Evolutionary conservation across 1,140 invertebrate genomes (phyloP), one percentile per base, ranked within the genome.

Genomic region (Patella vulgata): DNA sequence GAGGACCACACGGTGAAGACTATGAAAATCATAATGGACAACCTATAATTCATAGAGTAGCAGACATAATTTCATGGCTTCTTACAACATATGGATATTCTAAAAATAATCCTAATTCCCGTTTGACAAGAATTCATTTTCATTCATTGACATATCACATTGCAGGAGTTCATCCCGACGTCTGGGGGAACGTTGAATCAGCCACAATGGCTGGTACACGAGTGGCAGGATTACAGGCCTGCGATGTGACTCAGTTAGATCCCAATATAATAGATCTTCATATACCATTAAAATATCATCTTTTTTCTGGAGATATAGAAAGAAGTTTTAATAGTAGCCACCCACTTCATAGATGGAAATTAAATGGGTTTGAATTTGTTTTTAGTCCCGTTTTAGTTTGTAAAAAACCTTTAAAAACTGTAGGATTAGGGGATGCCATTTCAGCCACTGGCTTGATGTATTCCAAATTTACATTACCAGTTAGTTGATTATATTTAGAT

Each of bases 321-420:
- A 66, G 65, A 52, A 47, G 53, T 25, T 77, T 84, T 67, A 70
- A 84, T 69, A 47, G 66, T 46, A 63, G 46, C 21, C 65, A 73
- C 25, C 84, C 85, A 19, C 75, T 85, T 17, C 73, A 80, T 11
- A 74, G 75, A 14, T 86, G 85, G 82, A 70, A 79, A 58, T 71
- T 72, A 31, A 74, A 79, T 50, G 82, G 81, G 25, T 75, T 78
- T 58, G 48, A 85, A 28, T 87, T 86, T 75, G 81, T 80, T 31
- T 84, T 86, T 56, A 86, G 85, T 65, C 85, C 85, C 9, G 84
- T 86, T 14, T 70, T 87, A 48, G 85, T 87, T 12, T 87, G 85
- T 68, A 84, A 81, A 69, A 68, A 81, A 48, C 85, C 85, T 2
- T 53, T 78, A 30, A 85, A 85, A 63, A 87, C 85, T 27, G 85